Evolutionary conservation across 2,797 vertebrate species (phyloP), one percentile per base, ranked within the genome.

Genomic region (Dryobates pubescens): DNA sequence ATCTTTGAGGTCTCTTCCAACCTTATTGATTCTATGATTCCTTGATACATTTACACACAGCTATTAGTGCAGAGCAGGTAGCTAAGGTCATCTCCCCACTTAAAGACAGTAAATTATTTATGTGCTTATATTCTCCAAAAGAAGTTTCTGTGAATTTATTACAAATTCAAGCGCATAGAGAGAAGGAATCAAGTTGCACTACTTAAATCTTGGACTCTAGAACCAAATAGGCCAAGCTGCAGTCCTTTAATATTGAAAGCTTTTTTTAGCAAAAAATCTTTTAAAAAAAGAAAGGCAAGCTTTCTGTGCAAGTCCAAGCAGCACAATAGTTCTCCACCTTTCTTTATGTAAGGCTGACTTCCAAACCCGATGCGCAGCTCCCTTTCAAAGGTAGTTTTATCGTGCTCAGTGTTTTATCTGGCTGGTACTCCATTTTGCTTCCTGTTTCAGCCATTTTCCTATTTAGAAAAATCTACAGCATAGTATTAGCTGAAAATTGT

Each of bases 361-460:
- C n/a, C 45, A 53, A 89, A 45, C 41, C 19, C 38, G 59, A 85
- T 49, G 34, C 8, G 24, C 9, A 69, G 65, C 16, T 34, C 59
- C 34, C 67, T 83, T 64, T 80, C 43, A 69, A 30, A 59, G 29
- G 41, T 36, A 64, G 74, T 85, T 86, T 77, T 38, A 58, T 56
- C 36, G 80, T 56, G 47, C 27, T 30, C 71, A 2, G 51, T 41
- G 57, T 65, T 89, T 53, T 30, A 17, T 51, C 84, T 83, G 34
- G 23, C 15, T 73, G n/a, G 22, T 69, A 84, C 76, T 95, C 82
- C 77, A 88, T 83, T 95, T 94, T 83, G 91, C 41, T 67, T 88
- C 59, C 82, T 45, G 4, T 77, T 92, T 92, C 89, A 79, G 82
- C 82, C 82, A 86, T 89, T 91, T 91, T 87, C 74, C 20, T 45